Evolutionary conservation across 2,113 vertebrate genomes (phyloP).

Genomic region (Agapornis roseicollis): DNA sequence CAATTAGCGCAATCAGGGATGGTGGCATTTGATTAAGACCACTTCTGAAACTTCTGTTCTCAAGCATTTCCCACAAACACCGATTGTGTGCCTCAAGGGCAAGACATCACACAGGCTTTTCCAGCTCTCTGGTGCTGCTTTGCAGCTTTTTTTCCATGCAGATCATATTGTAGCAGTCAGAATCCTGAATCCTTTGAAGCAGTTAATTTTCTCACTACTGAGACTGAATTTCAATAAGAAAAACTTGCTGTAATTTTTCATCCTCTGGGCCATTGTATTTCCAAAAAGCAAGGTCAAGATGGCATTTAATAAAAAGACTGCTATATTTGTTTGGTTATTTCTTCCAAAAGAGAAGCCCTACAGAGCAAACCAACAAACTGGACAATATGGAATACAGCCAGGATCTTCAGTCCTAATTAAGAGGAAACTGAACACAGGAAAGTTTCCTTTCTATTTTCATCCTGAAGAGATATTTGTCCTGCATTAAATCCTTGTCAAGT

Average conservation of each 20-base stretch:
- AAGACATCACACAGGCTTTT: neutral
- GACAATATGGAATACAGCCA: neutral
- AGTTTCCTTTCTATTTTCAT: neutral
- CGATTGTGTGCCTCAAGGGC: neutral
- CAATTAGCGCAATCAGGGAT: neutral
- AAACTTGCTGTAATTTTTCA: constrained; percentile 23
- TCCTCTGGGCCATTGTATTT: neutral
- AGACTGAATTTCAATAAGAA: constrained; percentile 29
- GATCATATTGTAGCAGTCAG: neutral
- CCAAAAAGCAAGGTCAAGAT: constrained; percentile 25
- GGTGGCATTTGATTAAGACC: neutral
- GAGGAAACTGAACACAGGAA: neutral
- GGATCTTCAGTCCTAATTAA: neutral
- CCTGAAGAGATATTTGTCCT: constrained; percentile 28
- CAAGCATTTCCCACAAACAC: neutral
- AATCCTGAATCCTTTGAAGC: constrained; percentile 16
- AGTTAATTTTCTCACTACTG: neutral
- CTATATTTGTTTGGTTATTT: neutral
- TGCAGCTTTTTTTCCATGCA: neutral
- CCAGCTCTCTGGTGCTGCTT: neutral
- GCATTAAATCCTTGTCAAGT: constrained; percentile 33
- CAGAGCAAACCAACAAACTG: neutral
- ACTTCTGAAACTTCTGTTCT: neutral
- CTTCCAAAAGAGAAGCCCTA: neutral
- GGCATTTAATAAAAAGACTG: constrained; percentile 32